Conservation (phyloP, 2,797 vertebrate species). For the Anguilla marmorata region DNA sequence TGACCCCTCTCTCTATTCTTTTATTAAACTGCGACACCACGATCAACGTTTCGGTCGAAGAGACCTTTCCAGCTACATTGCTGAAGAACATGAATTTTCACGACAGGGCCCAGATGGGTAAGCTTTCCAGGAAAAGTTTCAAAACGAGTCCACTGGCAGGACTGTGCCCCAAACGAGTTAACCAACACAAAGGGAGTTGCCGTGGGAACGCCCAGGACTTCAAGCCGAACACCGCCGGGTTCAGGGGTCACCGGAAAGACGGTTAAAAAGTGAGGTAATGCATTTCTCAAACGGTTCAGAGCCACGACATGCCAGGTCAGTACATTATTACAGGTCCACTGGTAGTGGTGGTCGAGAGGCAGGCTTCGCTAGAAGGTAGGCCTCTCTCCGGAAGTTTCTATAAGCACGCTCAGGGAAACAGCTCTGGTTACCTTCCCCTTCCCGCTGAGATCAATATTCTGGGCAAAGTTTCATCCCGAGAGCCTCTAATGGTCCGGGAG, state of each 20-base stretch:
- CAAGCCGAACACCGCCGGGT: not conserved
- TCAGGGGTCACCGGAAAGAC: not conserved
- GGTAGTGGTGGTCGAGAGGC: no score
- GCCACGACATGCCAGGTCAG: no score
- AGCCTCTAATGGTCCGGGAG: constrained; percentile 92
- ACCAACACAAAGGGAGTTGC: not conserved
- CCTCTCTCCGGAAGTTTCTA: constrained; percentile 56
- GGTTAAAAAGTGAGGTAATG: not conserved
- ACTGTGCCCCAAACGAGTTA: not conserved
- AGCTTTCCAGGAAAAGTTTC: not conserved
- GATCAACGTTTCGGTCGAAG: not conserved
- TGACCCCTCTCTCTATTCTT: not conserved
- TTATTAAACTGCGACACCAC: not conserved
- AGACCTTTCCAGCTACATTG: not conserved
- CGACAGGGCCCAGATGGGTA: not conserved
- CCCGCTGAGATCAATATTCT: constrained; percentile 92
- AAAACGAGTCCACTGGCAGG: not conserved
- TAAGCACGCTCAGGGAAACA: constrained; percentile 71
- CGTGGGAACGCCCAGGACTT: no score
- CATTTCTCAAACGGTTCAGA: not conserved
- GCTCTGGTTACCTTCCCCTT: constrained; percentile 89
- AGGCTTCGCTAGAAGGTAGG: not conserved
- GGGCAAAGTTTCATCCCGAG: constrained; percentile 91
- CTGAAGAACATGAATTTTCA: not conserved
- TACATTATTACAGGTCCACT: not conserved